phyloP scores from a whole-genome alignment of 1,140 invertebrate species.

The Prorops nasuta region DNA sequence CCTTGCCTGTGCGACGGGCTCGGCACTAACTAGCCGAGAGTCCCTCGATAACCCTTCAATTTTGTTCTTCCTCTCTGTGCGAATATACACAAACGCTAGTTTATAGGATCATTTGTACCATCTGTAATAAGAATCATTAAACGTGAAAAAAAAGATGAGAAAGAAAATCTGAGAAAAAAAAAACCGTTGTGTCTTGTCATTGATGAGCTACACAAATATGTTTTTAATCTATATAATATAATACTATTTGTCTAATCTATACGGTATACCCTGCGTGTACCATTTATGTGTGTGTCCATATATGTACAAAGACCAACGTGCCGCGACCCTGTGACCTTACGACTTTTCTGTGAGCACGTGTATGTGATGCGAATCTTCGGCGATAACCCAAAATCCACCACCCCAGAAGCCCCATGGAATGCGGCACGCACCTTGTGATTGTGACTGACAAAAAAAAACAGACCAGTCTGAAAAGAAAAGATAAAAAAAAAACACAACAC shows the following conservation, averaged over 20 bases:
- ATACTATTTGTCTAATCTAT: too few species aligned
- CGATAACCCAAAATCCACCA: background rate
- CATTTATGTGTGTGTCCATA: too few species aligned
- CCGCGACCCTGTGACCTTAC: too few species aligned
- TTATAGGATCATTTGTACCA: constrained; percentile 54
- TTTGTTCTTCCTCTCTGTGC: constrained; percentile 19
- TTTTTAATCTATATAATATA: too few species aligned
- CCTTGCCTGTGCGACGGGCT: too few species aligned
- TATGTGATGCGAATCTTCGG: background rate
- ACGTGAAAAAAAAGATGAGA: constrained; percentile 31
- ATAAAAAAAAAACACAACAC: constrained; percentile 20
- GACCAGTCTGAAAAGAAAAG: constrained; percentile 10
- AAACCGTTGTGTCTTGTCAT: constrained; percentile 16
- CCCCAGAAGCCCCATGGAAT: background rate
- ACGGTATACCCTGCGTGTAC: too few species aligned
- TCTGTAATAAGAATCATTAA: constrained; percentile 50
- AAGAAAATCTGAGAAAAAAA: constrained; percentile 21
- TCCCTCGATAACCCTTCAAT: too few species aligned
- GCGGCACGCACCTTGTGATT: background rate
- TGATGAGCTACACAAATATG: constrained; percentile 19
- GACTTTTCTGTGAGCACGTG: background rate
- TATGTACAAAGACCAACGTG: too few species aligned
- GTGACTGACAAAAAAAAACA: constrained; percentile 10
- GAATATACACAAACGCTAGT: constrained; percentile 31
- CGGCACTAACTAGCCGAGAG: too few species aligned